Base-by-base conservation (phyloP, 2,797 vertebrate genomes). In the Dipus sagitta region DNA sequence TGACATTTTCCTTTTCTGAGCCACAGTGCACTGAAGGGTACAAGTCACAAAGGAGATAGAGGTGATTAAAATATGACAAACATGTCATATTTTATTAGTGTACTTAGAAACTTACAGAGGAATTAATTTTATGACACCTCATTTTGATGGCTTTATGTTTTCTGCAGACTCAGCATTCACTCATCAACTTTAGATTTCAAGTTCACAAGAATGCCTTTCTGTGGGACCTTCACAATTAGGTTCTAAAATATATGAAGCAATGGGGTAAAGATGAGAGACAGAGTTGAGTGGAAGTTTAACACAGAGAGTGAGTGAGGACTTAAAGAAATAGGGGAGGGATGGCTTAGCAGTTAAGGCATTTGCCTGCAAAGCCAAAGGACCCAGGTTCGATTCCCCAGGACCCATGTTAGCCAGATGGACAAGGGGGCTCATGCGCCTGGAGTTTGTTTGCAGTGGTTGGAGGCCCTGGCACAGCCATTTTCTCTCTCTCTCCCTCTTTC, bases 1-100 rank as follows among this genome's bases (percentile, higher is more conserved):
- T 64, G 68, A 92, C 94, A 67, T 90, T 88, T 62, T 58, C 47
- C 60, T 94, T 86, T 91, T 85, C 67, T 90, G 20, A 70, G n/a
- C 20, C 83, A 81, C 14, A 92, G 82, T 11, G 62, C 65, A 60
- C 52, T 42, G 38, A 91, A 74, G 30, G 10, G 32, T 83, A 28
- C 4, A 80, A 60, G 88, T 14, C 52, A 89, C 3, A 67, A 78
- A 91, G 11, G 28, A 85, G 67, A 76, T 6, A 80, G 62, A 84
- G 26, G 34, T 89, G 34, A 80, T 87, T 77, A 86, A 95, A 94
- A 85, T 84, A 75, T 2, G 17, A 30, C 14, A 89, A 86, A 74
- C 75, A 91, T 80, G 32, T 67, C 21, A 83, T 71, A 77, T 71
- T 81, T 94, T 58, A 15, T 89, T 23, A 88, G 26, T 85, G 42